A percentile compares a stretch with the other conserved stretches of the same genome.
Conservation (phyloP, 2,797 vertebrate genomes). For the Molothrus aeneus region DNA sequence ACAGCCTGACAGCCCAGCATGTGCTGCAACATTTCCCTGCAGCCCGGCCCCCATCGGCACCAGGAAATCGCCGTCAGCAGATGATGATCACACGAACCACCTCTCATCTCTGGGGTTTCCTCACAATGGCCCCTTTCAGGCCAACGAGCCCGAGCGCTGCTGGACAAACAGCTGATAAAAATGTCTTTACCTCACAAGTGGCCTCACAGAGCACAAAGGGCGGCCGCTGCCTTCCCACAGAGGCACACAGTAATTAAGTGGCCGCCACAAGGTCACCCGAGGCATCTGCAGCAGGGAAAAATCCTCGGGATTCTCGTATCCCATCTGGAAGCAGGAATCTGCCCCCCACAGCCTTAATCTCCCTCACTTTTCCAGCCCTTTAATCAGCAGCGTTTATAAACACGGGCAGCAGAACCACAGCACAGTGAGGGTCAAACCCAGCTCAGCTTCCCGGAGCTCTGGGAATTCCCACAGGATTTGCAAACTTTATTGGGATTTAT, state of each 20-base stretch:
- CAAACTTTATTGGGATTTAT: neutral
- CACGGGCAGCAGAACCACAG: neutral
- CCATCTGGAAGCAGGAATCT: neutral
- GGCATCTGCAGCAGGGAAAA: neutral
- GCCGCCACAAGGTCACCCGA: neutral
- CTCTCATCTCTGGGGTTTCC: fast-evolving
- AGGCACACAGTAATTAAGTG: neutral
- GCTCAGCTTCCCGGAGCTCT: neutral
- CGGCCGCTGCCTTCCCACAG: neutral
- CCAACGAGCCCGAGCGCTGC: fast-evolving
- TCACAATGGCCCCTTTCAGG: neutral
- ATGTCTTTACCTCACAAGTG: neutral
- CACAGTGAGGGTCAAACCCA: neutral
- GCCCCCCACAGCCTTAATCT: neutral
- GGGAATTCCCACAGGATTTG: neutral
- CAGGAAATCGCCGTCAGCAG: neutral
- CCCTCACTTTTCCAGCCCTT: neutral
- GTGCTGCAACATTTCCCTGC: neutral
- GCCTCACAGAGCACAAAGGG: neutral
- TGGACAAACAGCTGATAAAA: neutral
- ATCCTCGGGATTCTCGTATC: neutral
- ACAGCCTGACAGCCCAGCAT: neutral
- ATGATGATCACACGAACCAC: neutral
- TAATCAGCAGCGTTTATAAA: neutral
- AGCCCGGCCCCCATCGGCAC: neutral